Base-by-base conservation (phyloP, 2,797 vertebrate species). In the Chromis chromis region DNA sequence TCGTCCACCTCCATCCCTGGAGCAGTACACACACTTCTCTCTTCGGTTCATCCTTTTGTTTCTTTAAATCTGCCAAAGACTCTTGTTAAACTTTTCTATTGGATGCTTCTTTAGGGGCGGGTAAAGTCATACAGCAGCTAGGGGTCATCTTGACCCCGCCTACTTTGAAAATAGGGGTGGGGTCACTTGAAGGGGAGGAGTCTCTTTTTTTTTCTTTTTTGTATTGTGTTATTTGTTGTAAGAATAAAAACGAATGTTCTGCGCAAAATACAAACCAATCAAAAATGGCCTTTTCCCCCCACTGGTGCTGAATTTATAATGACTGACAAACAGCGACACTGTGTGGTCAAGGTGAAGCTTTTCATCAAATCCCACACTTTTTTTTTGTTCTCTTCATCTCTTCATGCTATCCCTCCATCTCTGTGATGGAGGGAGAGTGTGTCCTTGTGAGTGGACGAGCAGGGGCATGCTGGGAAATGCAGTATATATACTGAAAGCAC, bases 221-320 rank as follows among this genome's bases (percentile, higher is more conserved):
- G 36, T 70, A 44, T 56, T 65, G 79, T 82, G 36, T 36, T 70
- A 58, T 91, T 88, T 90, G 84, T 90, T 67, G 60, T 87, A 81
- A 81, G 83, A 84, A 70, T 81, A 69, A 70, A 82, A 83, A 64
- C 0, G 86, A 94, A 94, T 92, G 91, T 93, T 82, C 6, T 52
- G 70, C 77, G 73, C 79, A 82, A 84, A 88, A 88, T 80, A 57
- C 69, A 81, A 88, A 86, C 68, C 70, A 74, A 88, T 86, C 73
- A 83, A 75, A 86, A 86, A 91, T 83, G 68, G 86, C 91, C 89
- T 93, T 93, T 89, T 81, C 79, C 88, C 83, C 85, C 82, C 83
- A 65, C 88, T 89, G 93, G 93, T 94, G 93, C 93, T 94, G 85
- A 91, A 86, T 85, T 90, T 84, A 82, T 87, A 79, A 65, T 65